Base-by-base conservation (phyloP, 2,113 vertebrate genomes). In the Planiliza haematocheilus region DNA sequence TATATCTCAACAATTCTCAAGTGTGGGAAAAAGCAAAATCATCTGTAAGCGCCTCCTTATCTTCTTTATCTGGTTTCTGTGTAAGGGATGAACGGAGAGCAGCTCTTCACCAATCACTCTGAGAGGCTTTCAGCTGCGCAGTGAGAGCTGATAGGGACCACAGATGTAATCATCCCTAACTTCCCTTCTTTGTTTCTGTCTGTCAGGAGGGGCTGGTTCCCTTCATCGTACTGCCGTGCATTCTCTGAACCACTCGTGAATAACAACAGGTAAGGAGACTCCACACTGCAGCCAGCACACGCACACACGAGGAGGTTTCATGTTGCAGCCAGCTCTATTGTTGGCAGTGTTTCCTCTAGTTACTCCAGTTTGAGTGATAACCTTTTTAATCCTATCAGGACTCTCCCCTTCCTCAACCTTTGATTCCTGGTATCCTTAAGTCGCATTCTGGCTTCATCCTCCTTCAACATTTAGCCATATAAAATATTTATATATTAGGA, bases 191-290 rank as follows among this genome's bases (percentile, higher is more conserved):
- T 74, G 59, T 80, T 70, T 77, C 20, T 61, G 45, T 89, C 55
- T 66, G 85, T 14, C 88, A 99, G 97, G 89, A 96, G 94, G 91
- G 97, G 97, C 79, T 99, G 97, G 97, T 99, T 99, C 91, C 97
- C 97, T 2, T 97, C 96, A 0, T 99, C 97, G 0, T 99, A 95
- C 85, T 94, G 93, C 77, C 92, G 90, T n/a, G 86, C 88, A 16
- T 70, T 96, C 48, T 94, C 95, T 0, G 96, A 95, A 70, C 88
- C 93, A 16, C 74, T 95, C 4, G 93, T 95, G 88, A 95, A 95
- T 86, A 90, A 93, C 90, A 93, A 91, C 91, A 92, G 92, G 94
- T 95, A 94, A 94, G 79, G 62, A 69, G 88, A 90, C 85, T 73
- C 89, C 85, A 49, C 17, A 43, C 56, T 66, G 52, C 70, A 46